Percentiles rank a stretch among this genome's conserved stretches.
These are phyloP conservation scores for Nansenia antarctica DNA, from an alignment of 2,113 vertebrate species.

Conservation along the genomic window DNA sequence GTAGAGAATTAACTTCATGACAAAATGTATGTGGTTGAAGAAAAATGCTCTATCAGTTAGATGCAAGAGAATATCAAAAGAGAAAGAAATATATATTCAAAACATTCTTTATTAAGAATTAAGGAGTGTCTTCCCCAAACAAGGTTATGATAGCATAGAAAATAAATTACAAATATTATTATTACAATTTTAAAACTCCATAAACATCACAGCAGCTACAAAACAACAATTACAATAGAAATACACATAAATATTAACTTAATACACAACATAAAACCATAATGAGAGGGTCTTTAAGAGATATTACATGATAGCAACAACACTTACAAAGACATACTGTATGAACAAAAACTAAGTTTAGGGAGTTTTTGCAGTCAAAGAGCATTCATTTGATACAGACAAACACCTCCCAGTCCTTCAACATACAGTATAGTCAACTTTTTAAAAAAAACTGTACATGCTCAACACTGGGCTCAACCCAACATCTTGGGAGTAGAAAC, in stretches of 20 bases:
- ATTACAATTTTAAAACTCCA: slow-evolving; percentile 5
- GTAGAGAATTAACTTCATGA: too few species aligned
- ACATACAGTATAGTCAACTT: not conserved
- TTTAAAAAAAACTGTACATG: not conserved
- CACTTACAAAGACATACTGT: not conserved
- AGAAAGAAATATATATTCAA: too few species aligned
- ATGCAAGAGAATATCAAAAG: too few species aligned
- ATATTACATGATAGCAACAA: slow-evolving; percentile 2
- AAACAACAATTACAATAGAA: slow-evolving; percentile 32
- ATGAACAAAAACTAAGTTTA: too few species aligned
- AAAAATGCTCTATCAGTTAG: too few species aligned
- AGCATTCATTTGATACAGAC: slow-evolving; percentile 1
- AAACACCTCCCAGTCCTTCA: slow-evolving; percentile 5
- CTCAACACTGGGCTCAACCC: not conserved
- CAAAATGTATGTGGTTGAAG: too few species aligned
- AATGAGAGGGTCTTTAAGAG: slow-evolving; percentile 8
- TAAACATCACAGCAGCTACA: slow-evolving; percentile 17
- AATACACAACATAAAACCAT: slow-evolving; percentile 41
- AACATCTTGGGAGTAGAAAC: not conserved
- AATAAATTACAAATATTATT: slow-evolving; percentile 59
- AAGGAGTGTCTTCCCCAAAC: slow-evolving; percentile 13
- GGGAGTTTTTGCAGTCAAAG: slow-evolving; percentile 37
- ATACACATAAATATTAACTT: slow-evolving; percentile 67
- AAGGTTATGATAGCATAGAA: slow-evolving; percentile 34
- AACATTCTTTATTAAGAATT: slow-evolving; percentile 55